These are phyloP conservation scores for Ruditapes philippinarum DNA, from an alignment of 1,140 invertebrate genomes.

Conservation along the genomic window DNA sequence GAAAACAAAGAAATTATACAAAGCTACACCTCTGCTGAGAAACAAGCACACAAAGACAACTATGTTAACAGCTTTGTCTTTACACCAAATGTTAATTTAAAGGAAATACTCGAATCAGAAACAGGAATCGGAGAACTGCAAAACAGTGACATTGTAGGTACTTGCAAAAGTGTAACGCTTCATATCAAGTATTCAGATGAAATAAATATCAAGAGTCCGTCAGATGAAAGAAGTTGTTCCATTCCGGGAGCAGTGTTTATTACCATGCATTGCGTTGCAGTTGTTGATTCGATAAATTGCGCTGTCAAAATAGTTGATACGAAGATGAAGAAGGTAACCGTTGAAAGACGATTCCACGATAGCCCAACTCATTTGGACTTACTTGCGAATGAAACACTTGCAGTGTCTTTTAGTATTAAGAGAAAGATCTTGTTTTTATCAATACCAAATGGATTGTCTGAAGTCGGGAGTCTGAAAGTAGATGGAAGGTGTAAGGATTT, in stretches of 20 bases:
- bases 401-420: not conserved
- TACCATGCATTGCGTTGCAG: not conserved
- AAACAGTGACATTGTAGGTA: not conserved
- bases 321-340: not conserved
- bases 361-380: not conserved
- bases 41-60: not conserved
- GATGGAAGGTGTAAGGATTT: not conserved
- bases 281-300: not conserved
- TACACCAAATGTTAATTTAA: too few species aligned
- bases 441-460: not conserved
- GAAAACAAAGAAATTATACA: not conserved
- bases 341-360: not conserved
- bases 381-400: not conserved
- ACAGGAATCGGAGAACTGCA: not conserved
- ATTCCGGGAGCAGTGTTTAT: not conserved
- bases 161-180: too few species aligned
- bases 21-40: not conserved
- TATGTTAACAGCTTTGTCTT: not conserved
- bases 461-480: not conserved
- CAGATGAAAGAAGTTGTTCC: too few species aligned
- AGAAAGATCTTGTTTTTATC: not conserved
- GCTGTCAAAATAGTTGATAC: not conserved
- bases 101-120: too few species aligned
- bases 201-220: too few species aligned
- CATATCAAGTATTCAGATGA: too few species aligned